Base-by-base conservation (phyloP, 2,797 vertebrate genomes). In the Darevskia nairensis region DNA sequence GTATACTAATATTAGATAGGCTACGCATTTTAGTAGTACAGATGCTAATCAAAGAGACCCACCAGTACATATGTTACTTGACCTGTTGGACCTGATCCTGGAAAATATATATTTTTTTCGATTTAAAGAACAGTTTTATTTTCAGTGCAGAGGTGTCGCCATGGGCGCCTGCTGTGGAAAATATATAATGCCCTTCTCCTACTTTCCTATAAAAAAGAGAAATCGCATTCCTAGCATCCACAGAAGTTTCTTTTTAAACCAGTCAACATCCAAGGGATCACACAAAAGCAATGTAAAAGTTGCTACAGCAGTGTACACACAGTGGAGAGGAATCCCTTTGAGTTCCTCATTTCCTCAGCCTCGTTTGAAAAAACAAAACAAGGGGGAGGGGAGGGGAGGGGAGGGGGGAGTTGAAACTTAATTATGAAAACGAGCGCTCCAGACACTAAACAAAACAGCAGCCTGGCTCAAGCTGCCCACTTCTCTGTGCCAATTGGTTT, bases 391-490 rank as follows among this genome's bases (percentile, higher is more conserved):
- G 59, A 66, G 35, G 35, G 35, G 35, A 2, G 17, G 35, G 59
- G 27, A 11, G 46, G 46, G 46, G 46, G 4, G 86, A 82, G 89
- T 94, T 93, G 91, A 95, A 95, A 93, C 93, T 94, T 95, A 96
- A 94, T 95, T 94, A 94, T 46, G 74, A 95, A 95, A 94, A 94
- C 92, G 91, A 93, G 91, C 94, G 94, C 35, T 92, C 94, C 90
- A 96, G 95, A 95, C 95, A 95, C 94, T 88, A 95, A 95, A 96
- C 94, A 95, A 96, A 96, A 95, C 93, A 8, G 87, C 92, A 94
- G 93, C 94, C 93, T 91, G 93, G 92, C 89, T 90, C 94, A 93
- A 93, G 86, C 89, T 96, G 91, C 93, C 91, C 86, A 72, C 92
- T 94, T 94, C 92, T 95, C 92, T 83, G 89, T 94, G 94, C 95